A percentile compares a stretch with the other conserved stretches of the same genome.
Evolutionary conservation across 2,888 invertebrate species (phyloP).

Genomic region (Stegana nigrithorax): DNA sequence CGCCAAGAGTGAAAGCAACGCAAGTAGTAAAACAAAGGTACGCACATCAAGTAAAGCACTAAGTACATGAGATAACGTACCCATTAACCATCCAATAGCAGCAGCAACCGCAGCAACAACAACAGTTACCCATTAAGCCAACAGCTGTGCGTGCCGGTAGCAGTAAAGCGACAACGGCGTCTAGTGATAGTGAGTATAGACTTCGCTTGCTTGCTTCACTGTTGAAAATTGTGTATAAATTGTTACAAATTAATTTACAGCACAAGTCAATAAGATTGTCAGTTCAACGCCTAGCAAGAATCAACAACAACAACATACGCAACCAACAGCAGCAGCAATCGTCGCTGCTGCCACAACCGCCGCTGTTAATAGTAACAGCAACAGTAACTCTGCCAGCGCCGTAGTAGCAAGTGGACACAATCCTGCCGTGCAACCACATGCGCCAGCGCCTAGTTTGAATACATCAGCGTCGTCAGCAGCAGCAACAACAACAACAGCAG

Average conservation of each 20-base stretch:
- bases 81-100: too few relatives aligned
- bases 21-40: conserved; percentile 69
- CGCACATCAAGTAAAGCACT: too few relatives aligned
- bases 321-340: conserved; percentile 38
- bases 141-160: conserved; percentile 80
- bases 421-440: conserved; percentile 63
- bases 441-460: conserved; percentile 65
- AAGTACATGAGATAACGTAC: too few relatives aligned
- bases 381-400: conserved; percentile 2
- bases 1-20: conserved; percentile 69
- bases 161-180: conserved; percentile 69
- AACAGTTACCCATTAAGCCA: conserved; percentile 85
- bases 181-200: conserved; percentile 68
- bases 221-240: too few relatives aligned
- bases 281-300: conserved; percentile 69
- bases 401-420: conserved; percentile 44
- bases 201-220: too few relatives aligned
- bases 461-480: conserved; percentile 31
- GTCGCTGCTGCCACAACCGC: conserved; percentile 34
- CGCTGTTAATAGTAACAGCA: conserved; percentile 11
- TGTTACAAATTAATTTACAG: conserved; percentile 38
- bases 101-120: conserved; percentile 44
- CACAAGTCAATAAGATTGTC: conserved; percentile 61
- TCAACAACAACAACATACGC: conserved; percentile 35
- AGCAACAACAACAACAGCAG: conserved; percentile 35